Evolutionary conservation across 2,888 invertebrate species (phyloP).

Genomic region (Rhynchonema sp.): DNA sequence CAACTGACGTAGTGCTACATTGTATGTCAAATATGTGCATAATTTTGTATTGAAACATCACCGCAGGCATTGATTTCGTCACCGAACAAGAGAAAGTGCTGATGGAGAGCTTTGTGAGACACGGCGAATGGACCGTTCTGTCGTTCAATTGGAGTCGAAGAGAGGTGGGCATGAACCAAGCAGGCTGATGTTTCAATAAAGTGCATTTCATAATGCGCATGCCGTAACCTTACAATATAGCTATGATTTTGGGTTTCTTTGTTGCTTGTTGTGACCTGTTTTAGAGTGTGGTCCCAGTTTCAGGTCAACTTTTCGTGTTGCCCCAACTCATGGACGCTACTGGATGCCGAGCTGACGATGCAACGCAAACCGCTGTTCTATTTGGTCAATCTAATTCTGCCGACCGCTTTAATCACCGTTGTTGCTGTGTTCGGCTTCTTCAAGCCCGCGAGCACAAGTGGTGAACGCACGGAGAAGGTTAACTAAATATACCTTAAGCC

Average conservation of each 20-base stretch:
- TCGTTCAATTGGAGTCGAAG: background rate
- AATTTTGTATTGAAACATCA: too few relatives aligned
- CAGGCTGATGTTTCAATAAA: too few relatives aligned
- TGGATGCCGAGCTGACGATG: background rate
- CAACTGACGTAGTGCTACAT: too few relatives aligned
- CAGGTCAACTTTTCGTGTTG: background rate
- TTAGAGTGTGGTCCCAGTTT: too few relatives aligned
- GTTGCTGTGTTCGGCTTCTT: slow-evolving; percentile 32
- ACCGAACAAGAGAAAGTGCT: slow-evolving; percentile 1
- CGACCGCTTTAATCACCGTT: slow-evolving; percentile 32
- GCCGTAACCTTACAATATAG: too few relatives aligned
- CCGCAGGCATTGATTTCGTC: slow-evolving; percentile 5
- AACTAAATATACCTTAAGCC: too few relatives aligned
- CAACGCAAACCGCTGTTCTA: slow-evolving; percentile 18
- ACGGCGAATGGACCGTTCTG: slow-evolving; percentile 20
- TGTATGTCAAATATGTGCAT: too few relatives aligned
- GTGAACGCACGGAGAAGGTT: too few relatives aligned
- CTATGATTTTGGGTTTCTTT: too few relatives aligned
- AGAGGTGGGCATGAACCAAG: too few relatives aligned
- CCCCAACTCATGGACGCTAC: background rate
- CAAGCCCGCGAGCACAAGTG: slow-evolving; percentile 31
- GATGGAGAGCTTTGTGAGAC: slow-evolving; percentile 15
- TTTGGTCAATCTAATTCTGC: slow-evolving; percentile 30
- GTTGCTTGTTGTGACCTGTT: too few relatives aligned
- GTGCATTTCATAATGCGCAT: too few relatives aligned